A percentile compares a stretch with the other conserved stretches of the same genome.
Conservation (phyloP, 1,140 invertebrate genomes). For the Melitaea cinxia region DNA sequence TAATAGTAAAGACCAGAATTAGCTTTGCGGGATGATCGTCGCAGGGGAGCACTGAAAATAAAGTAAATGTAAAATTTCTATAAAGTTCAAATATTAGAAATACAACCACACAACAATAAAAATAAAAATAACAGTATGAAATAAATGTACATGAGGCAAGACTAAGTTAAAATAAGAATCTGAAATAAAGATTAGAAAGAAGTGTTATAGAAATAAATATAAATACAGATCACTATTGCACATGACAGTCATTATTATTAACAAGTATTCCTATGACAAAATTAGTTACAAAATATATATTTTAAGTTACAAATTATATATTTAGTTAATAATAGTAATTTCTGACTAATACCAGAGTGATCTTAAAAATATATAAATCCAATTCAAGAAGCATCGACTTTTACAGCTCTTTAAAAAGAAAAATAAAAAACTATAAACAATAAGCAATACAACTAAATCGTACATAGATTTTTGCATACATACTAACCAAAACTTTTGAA, state of each 20-base stretch:
- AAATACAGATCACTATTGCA: constrained; percentile 1
- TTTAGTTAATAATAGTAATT: no score
- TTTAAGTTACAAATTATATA: background rate
- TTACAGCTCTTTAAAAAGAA: background rate
- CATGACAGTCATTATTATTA: background rate
- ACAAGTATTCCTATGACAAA: no score
- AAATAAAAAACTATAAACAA: background rate
- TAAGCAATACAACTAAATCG: background rate
- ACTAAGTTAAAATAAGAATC: constrained; percentile 16
- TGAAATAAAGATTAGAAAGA: constrained; percentile 15
- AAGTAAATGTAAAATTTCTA: constrained; percentile 5
- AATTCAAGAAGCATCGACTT: no score
- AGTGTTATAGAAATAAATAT: background rate
- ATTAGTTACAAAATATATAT: background rate
- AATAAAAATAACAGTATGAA: background rate
- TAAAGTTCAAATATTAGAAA: no score
- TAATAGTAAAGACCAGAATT: constrained; percentile 32
- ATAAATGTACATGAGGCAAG: background rate
- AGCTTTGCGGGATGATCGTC: constrained; percentile 31
- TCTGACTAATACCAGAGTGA: background rate
- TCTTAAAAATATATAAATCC: background rate
- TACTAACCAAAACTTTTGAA: background rate
- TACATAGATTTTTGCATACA: background rate
- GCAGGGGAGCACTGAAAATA: constrained; percentile 29
- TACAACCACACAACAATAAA: background rate